Evolutionary conservation across 2,888 invertebrate genomes (phyloP).

Genomic region (Chesias legatella): DNA sequence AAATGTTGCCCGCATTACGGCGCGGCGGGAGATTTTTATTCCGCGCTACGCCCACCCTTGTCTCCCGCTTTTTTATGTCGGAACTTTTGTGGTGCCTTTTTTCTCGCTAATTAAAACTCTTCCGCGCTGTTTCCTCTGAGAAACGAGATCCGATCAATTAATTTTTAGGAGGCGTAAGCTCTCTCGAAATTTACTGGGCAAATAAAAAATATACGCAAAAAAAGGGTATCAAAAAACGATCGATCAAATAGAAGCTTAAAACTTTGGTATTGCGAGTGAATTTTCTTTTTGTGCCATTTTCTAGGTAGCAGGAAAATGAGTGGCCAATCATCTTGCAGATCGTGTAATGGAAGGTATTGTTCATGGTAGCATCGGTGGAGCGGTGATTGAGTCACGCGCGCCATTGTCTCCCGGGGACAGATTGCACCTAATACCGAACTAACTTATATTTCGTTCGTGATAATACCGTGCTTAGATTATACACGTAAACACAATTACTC

Average conservation of each 20-base stretch:
- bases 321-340: conserved; percentile 38
- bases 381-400: conserved; percentile 59
- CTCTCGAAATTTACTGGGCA: conserved; percentile 69
- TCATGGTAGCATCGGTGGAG: conserved; percentile 44
- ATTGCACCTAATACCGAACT: conserved; percentile 41
- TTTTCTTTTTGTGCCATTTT: conserved; percentile 38
- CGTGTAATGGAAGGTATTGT: conserved; percentile 45
- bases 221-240: conserved; percentile 67
- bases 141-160: conserved; percentile 80
- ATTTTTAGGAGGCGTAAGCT: conserved; percentile 76
- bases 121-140: conserved; percentile 77
- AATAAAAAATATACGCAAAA: conserved; percentile 64
- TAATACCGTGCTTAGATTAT: conserved; percentile 36
- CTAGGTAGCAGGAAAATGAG: conserved; percentile 40
- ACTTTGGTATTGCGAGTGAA: conserved; percentile 34
- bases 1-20: conserved; percentile 80
- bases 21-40: conserved; percentile 77
- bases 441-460: too few relatives aligned
- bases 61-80: conserved; percentile 76
- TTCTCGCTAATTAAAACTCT: conserved; percentile 80
- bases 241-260: conserved; percentile 61
- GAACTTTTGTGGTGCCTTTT: conserved; percentile 76
- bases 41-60: conserved; percentile 74
- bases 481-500: conserved; percentile 37
- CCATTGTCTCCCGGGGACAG: conserved; percentile 56